Evolutionary conservation across 2,797 vertebrate species (phyloP).

Genomic region (Cichlasoma orientale): DNA sequence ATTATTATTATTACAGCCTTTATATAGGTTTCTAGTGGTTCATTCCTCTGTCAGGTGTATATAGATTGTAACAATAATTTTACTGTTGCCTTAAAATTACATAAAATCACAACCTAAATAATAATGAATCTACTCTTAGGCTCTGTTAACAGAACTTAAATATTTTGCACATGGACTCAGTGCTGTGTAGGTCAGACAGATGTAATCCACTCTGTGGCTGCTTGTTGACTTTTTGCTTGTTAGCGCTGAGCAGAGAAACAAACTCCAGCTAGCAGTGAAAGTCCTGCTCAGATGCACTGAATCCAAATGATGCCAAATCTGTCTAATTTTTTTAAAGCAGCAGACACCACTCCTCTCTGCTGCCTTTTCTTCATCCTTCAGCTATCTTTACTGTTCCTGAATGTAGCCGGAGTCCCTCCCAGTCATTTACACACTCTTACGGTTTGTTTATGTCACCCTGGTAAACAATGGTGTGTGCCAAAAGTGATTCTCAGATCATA

Average conservation of each 20-base stretch:
- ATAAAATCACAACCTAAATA: not conserved
- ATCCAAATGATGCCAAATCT: too few species aligned
- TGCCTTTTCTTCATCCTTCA: too few species aligned
- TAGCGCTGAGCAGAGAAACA: not conserved
- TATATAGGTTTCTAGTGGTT: not conserved
- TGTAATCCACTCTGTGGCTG: accelerated
- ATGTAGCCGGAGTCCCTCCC: not conserved
- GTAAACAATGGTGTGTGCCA: too few species aligned
- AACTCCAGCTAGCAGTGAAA: accelerated
- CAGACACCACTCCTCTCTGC: not conserved
- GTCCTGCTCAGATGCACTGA: not conserved
- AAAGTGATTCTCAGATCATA: not conserved
- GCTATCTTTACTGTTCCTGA: not conserved
- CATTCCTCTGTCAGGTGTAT: not conserved
- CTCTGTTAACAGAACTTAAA: not conserved
- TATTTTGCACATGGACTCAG: not conserved
- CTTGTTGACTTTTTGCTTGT: not conserved
- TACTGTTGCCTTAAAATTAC: too few species aligned
- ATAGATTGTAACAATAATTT: not conserved
- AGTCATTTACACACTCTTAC: not conserved
- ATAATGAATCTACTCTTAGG: not conserved
- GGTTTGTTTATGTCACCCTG: too few species aligned
- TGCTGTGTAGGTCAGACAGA: not conserved
- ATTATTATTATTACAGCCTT: not conserved
- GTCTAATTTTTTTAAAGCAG: not conserved